Base-by-base conservation (phyloP, 2,888 invertebrate genomes). In the Galeruca laticollis region DNA sequence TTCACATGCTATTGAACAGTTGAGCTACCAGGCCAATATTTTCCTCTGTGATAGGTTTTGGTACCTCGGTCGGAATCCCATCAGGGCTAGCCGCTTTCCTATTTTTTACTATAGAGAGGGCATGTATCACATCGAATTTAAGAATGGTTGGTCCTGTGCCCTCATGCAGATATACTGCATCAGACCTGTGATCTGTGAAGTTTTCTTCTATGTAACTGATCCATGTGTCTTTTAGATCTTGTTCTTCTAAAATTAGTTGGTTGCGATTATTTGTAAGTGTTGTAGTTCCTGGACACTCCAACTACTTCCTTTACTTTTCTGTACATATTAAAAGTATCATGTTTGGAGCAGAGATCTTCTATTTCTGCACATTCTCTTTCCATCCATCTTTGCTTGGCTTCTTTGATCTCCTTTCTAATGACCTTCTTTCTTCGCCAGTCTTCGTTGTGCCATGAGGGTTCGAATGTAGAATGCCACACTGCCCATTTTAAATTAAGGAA, bases 21-120 rank as follows among this genome's bases (percentile, higher is more conserved):
- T 2, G 2, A 26, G 5, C 26, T 67, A 59, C 49, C 49, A 63
- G 40, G 69, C 26, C 52, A 69, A 43, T 43, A 43, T 43, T 43
- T 4, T 3, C 43, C 43, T 43, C 10, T 43, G 11, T 43, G 8
- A 43, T 13, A 8, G 8, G 43, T 8, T 43, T 43, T 43, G 10
- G 43, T 6, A 8, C 43, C 5, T 10, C 43, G 43, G 43, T 43
- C 43, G 43, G 43, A 43, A 40, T 1, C 8, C 8, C 40, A 3
- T 40, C 40, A 40, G 3, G 40, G 40, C 40, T 8, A 10, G n/a
- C 2, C 5, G 5, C 26, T 26, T 26, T 26, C 26, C 26, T 26
- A 26, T 26, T 26, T 26, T 26, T 26, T 26, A 5, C 26, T 26
- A 26, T 26, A 26, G 5, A 26, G 26, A 26, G 5, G 2, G 26